Conservation (phyloP, 2,888 invertebrate species). For the Carpatolechia fugitivella region DNA sequence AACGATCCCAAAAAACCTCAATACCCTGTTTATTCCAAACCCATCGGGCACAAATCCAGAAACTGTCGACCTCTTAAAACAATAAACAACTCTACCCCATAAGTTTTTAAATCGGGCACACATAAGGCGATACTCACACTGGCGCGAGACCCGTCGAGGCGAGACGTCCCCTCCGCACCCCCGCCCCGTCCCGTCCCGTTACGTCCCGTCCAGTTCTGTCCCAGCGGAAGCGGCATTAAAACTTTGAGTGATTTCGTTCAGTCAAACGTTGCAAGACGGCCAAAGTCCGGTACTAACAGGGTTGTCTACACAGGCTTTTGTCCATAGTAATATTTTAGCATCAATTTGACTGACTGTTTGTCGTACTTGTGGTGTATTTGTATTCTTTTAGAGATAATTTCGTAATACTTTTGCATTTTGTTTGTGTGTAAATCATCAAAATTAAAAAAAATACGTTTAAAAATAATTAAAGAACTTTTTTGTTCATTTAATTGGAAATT, state of each 20-base stretch:
- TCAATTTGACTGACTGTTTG: no score
- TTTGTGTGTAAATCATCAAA: no score
- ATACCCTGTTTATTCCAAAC: not conserved
- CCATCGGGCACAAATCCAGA: slow-evolving; percentile 9
- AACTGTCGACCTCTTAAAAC: slow-evolving; percentile 1
- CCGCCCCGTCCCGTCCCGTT: no score
- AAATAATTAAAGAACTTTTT: no score
- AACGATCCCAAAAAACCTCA: no score
- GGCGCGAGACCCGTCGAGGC: slow-evolving; percentile 34
- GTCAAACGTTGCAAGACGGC: slow-evolving; percentile 74
- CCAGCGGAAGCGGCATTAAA: slow-evolving; percentile 76
- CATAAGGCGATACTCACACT: slow-evolving; percentile 45
- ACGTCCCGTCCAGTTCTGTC: slow-evolving; percentile 27
- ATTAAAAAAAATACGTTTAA: no score
- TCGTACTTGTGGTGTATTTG: no score
- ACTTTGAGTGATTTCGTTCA: slow-evolving; percentile 78
- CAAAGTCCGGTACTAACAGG: slow-evolving; percentile 43
- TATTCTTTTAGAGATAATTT: no score
- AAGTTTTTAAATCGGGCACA: slow-evolving; percentile 9
- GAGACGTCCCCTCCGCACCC: slow-evolving; percentile 40
- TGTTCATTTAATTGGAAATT: no score
- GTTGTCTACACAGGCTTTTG: slow-evolving; percentile 30
- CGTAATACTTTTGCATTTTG: no score
- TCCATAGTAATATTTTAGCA: slow-evolving; percentile 3
- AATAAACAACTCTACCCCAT: slow-evolving; percentile 9